Percentiles rank a stretch among this genome's conserved stretches.
These are phyloP conservation scores for Anguilla megastoma DNA, from an alignment of 2,797 vertebrate genomes.

Conservation along the genomic window DNA sequence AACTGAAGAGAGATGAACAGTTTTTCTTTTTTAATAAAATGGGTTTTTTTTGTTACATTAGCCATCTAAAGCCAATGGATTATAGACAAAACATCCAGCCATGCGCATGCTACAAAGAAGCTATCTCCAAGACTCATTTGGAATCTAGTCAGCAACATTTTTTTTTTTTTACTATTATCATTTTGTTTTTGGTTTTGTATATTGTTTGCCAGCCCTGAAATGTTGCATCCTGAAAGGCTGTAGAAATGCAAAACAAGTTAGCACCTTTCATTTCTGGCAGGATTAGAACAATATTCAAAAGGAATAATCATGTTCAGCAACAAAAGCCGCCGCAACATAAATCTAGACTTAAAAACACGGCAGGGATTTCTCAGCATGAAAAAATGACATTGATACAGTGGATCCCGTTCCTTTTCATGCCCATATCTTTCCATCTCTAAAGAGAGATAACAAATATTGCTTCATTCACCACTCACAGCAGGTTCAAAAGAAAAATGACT, in stretches of 20 bases:
- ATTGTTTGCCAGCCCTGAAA: background rate
- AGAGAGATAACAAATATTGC: slow-evolving; percentile 20
- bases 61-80: background rate
- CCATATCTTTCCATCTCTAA: background rate
- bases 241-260: background rate
- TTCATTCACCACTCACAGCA: background rate
- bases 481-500: slow-evolving; percentile 1
- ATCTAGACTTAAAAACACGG: background rate
- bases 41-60: background rate
- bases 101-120: background rate
- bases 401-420: background rate
- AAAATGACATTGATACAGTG: slow-evolving; percentile 17
- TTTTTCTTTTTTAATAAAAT: background rate
- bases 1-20: background rate
- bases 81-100: background rate
- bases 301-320: slow-evolving; percentile 2
- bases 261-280: background rate
- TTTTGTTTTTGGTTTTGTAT: background rate
- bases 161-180: background rate
- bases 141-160: background rate
- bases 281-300: background rate
- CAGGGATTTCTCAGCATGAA: background rate
- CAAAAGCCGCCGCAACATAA: background rate
- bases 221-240: background rate
- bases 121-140: background rate